A percentile compares a stretch with the other conserved stretches of the same genome.
Evolutionary conservation across 37 sponge, comb jelly and placozoan genomes (phyloP).

Genomic region (Halichondria panicea): DNA sequence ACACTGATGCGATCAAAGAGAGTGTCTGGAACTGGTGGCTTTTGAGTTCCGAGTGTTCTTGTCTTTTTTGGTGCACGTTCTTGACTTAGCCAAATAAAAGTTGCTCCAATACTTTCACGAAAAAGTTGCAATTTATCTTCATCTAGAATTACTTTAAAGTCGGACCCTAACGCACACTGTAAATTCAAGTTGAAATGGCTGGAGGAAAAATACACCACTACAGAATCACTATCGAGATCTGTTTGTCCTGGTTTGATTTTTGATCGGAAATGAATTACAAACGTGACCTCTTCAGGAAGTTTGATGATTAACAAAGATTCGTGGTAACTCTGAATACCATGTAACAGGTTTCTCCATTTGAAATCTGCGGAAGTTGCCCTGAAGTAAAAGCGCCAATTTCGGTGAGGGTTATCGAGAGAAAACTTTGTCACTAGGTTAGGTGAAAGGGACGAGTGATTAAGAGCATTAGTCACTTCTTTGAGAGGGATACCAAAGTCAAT

Average conservation of each 20-base stretch:
- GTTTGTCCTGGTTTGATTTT: constrained; percentile 22
- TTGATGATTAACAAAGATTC: constrained; percentile 55
- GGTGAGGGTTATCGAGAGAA: constrained; percentile 47
- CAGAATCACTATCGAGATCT: constrained; percentile 26
- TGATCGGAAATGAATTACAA: constrained; percentile 52
- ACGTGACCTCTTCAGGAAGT: constrained; percentile 34
- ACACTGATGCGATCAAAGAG: constrained; percentile 60
- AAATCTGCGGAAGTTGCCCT: constrained; percentile 14
- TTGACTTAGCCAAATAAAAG: constrained; percentile 52
- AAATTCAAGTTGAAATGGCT: constrained; percentile 35
- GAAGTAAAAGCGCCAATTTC: constrained; percentile 67
- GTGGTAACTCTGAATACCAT: constrained; percentile 37
- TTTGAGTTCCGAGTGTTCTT: no score
- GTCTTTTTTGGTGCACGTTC: not conserved
- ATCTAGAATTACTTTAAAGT: constrained; percentile 41
- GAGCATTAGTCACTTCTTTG: constrained; percentile 60
- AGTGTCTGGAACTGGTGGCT: not conserved
- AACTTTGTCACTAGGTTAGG: constrained; percentile 47
- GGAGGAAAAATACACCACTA: constrained; percentile 65
- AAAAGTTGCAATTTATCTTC: constrained; percentile 56
- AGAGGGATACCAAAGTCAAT: constrained; percentile 67
- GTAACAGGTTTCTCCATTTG: constrained; percentile 47
- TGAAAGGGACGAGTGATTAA: constrained; percentile 66
- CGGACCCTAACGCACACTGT: constrained; percentile 33
- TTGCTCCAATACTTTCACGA: constrained; percentile 38